Percentiles rank a stretch among this genome's conserved stretches.
These are phyloP conservation scores for Cardiocondyla obscurior DNA, from an alignment of 1,140 invertebrate genomes.

Conservation along the genomic window DNA sequence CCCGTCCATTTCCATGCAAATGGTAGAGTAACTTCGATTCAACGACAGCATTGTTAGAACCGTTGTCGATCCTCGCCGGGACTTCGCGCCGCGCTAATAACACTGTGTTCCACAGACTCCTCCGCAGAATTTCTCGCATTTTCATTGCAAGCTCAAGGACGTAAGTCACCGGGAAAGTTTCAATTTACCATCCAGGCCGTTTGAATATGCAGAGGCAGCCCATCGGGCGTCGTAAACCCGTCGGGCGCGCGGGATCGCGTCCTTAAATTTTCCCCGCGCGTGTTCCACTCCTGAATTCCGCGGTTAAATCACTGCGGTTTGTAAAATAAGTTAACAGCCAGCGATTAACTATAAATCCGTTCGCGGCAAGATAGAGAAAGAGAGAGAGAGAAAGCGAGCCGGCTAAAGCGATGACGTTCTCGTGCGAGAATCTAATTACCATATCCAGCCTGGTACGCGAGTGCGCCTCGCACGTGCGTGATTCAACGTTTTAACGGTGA, in stretches of 20 bases:
- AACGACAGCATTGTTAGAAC: not conserved
- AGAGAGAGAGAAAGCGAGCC: constrained; percentile 39
- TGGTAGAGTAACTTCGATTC: not conserved
- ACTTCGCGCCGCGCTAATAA: not conserved
- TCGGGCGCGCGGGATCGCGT: not conserved
- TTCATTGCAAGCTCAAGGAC: not conserved
- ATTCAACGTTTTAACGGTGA: constrained; percentile 40
- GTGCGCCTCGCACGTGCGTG: not conserved
- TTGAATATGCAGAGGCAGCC: constrained; percentile 45
- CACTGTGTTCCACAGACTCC: not conserved
- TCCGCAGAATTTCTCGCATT: not conserved
- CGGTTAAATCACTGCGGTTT: constrained; percentile 32
- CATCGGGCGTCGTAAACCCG: constrained; percentile 12
- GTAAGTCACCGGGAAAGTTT: constrained; percentile 31
- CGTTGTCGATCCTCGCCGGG: not conserved
- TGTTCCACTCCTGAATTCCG: not conserved
- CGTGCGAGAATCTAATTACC: constrained; percentile 73
- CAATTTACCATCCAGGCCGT: constrained; percentile 45
- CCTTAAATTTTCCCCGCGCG: constrained; percentile 32
- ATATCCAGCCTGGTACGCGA: constrained; percentile 61
- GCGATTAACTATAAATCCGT: constrained; percentile 21
- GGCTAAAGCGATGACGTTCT: constrained; percentile 68
- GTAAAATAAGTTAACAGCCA: constrained; percentile 41
- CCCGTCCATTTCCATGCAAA: not conserved
- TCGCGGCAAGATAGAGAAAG: not conserved